phyloP scores from a whole-genome alignment of 2,888 invertebrate species.

The Pogonocherus hispidulus region DNA sequence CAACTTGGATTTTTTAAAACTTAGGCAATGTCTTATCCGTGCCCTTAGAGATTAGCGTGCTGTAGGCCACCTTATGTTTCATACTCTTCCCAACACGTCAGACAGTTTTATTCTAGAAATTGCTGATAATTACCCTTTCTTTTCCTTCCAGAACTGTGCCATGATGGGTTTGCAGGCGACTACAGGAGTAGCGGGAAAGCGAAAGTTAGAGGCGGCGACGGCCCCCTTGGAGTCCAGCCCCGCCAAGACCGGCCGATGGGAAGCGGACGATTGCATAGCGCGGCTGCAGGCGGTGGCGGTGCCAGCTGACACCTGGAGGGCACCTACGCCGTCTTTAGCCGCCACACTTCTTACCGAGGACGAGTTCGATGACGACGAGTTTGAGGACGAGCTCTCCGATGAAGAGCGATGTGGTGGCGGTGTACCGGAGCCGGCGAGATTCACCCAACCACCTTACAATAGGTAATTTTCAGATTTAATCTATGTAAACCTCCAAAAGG shows the following conservation, averaged over 20 bases:
- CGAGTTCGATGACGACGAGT: constrained; percentile 76
- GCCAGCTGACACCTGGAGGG: constrained; percentile 74
- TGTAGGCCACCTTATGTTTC: no score
- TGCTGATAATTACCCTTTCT: background rate
- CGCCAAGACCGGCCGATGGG: constrained; percentile 74
- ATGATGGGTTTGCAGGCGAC: constrained; percentile 84
- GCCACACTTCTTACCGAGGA: constrained; percentile 66
- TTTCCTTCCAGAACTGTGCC: constrained; percentile 73
- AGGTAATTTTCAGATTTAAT: constrained; percentile 46
- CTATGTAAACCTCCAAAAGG: no score
- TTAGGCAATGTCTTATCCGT: no score
- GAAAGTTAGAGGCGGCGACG: constrained; percentile 72
- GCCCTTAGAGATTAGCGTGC: no score
- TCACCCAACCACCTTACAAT: constrained; percentile 55
- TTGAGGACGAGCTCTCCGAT: constrained; percentile 73
- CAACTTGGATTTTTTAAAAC: no score
- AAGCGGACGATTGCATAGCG: constrained; percentile 74
- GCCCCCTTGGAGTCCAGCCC: constrained; percentile 68
- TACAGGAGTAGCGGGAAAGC: constrained; percentile 74
- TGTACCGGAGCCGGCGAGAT: constrained; percentile 67
- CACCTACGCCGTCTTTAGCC: constrained; percentile 67
- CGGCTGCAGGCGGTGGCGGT: constrained; percentile 81
- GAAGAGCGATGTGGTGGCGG: constrained; percentile 72
- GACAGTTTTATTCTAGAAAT: no score
- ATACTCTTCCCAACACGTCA: no score